These are phyloP conservation scores for Scortum barcoo DNA, from an alignment of 2,113 vertebrate genomes.

Conservation along the genomic window DNA sequence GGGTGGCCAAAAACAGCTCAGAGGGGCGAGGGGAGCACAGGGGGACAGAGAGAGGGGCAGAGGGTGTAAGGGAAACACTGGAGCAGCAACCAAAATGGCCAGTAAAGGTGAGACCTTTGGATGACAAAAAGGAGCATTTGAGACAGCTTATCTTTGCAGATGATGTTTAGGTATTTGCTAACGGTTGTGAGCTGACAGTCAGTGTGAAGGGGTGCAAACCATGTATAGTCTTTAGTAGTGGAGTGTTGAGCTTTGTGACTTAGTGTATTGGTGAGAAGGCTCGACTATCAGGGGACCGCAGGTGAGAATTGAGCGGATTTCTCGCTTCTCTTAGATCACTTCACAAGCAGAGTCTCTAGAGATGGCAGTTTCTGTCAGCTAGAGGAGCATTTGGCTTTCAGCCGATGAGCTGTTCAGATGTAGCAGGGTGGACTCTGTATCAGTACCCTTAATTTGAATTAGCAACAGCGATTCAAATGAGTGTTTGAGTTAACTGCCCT, in stretches of 20 bases:
- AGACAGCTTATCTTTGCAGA: not conserved
- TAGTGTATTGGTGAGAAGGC: not conserved
- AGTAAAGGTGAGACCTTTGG: conserved; percentile 82
- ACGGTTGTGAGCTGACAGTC: not conserved
- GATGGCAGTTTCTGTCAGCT: not conserved
- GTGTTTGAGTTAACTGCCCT: not conserved
- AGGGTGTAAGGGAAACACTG: conserved; percentile 48
- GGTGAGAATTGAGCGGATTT: conserved; percentile 5
- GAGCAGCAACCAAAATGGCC: conserved; percentile 76
- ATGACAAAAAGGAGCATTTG: conserved; percentile 4
- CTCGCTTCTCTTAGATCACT: conserved; percentile 17
- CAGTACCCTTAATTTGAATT: conserved; percentile 33
- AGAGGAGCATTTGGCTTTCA: conserved; percentile 29
- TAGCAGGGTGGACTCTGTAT: conserved; percentile 11
- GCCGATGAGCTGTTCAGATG: conserved; percentile 25
- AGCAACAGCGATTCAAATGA: conserved; percentile 28
- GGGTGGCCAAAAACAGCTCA: conserved; percentile 82
- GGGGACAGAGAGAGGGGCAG: conserved; percentile 50
- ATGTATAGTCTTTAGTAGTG: not conserved
- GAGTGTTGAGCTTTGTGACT: not conserved
- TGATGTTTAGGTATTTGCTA: not conserved
- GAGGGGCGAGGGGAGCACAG: conserved; percentile 58
- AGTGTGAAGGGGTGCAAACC: not conserved
- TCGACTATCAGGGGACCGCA: conserved; percentile 1
- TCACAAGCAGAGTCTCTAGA: conserved; percentile 21